These are phyloP conservation scores for Uria aalge DNA, from an alignment of 2,113 vertebrate genomes.

Conservation along the genomic window DNA sequence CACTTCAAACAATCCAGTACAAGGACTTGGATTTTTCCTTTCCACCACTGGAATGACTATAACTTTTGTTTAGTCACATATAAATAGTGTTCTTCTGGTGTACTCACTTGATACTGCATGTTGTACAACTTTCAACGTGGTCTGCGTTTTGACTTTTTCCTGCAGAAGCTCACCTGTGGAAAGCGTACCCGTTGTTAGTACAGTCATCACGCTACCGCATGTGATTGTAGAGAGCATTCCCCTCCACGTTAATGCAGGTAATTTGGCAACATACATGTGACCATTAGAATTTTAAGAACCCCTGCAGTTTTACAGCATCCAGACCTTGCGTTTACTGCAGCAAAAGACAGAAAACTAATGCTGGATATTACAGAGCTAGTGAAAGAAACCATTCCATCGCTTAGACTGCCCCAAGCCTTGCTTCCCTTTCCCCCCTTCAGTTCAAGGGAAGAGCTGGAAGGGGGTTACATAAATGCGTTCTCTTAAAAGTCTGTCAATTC, in stretches of 20 bases:
- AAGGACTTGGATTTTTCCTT: neutral
- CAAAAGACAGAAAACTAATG: neutral
- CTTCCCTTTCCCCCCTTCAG: neutral
- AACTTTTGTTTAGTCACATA: neutral
- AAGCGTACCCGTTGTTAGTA: conserved; percentile 82
- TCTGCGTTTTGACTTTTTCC: neutral
- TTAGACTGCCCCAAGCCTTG: neutral
- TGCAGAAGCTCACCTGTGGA: conserved; percentile 79
- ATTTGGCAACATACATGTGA: neutral
- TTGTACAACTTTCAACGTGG: neutral
- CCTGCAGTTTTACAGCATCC: neutral
- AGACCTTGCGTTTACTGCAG: neutral
- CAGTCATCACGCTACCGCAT: conserved; percentile 86
- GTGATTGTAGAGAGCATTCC: conserved; percentile 89
- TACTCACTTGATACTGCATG: neutral
- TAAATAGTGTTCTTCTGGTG: neutral
- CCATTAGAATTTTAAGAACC: neutral
- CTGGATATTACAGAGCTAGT: neutral
- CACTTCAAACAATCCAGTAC: neutral
- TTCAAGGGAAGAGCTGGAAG: neutral
- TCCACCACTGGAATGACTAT: neutral
- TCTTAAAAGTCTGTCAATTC: neutral
- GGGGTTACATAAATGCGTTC: neutral
- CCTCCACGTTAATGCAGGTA: conserved; percentile 93
- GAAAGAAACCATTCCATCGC: fast-evolving